Evolutionary conservation across 2,113 vertebrate species (phyloP), one percentile per base, ranked within the genome.

Genomic region (Cricetomys ansorgei): DNA sequence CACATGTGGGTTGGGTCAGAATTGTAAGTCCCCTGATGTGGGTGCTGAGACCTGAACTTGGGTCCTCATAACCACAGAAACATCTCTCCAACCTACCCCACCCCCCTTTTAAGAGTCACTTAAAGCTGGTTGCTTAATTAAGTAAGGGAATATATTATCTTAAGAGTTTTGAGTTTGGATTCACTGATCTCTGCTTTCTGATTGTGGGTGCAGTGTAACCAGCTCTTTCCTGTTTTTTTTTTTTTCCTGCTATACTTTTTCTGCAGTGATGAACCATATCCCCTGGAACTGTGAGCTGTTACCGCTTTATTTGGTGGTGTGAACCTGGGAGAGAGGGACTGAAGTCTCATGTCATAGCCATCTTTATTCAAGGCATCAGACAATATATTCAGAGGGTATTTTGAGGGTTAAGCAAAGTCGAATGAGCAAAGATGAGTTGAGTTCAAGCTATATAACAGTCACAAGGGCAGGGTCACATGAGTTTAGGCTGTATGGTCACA

Each of bases 141-240:
- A 79, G 62, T 64, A 73, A 94, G n/a, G 37, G 88, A 92, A 43
- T 48, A 37, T 27, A 48, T 79, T 27, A 89, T 79, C 59, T 25
- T 92, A 96, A 67, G 48, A 81, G 88, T 90, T 86, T 87, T 83
- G 53, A 83, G 81, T 93, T 95, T 95, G 5, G 73, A 27, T 9
- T 45, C 72, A 21, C 19, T 75, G 11, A 27, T 45, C 5, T 76
- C 73, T 76, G 27, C 45, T 76, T 76, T 27, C 12, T 76, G 73
- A 31, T 48, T 76, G 29, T 76, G 45, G 73, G 50, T 76, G 45
- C 43, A 50, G 31, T 76, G 27, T 76, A 13, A 48, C 73, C 73
- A 76, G 45, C 45, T 50, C 29, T 48, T 50, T 76, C 27, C 15
- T 76, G 43, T n/a, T n/a, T n/a, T n/a, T n/a, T n/a, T n/a, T n/a